Conservation (phyloP, 2,113 vertebrate species). For the Urocynchramus pylzowi region DNA sequence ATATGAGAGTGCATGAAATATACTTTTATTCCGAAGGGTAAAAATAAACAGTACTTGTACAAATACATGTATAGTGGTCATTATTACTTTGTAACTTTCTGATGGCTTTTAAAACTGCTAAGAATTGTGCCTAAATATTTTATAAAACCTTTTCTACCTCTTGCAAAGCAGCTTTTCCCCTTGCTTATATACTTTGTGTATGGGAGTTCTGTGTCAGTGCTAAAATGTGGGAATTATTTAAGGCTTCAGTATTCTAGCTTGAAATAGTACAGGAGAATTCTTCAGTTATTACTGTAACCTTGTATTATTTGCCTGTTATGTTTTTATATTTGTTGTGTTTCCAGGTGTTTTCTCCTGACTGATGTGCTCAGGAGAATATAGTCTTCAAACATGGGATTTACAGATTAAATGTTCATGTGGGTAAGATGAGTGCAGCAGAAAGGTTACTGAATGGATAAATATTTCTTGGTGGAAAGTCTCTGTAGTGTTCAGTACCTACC, state of each 20-base stretch:
- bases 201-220: neutral
- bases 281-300: neutral
- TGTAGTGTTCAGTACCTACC: neutral
- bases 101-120: slow-evolving; percentile 10
- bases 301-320: neutral
- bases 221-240: neutral
- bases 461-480: neutral
- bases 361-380: neutral
- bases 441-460: neutral
- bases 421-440: neutral
- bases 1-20: slow-evolving; percentile 4
- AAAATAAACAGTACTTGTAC: slow-evolving; percentile 46
- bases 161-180: neutral
- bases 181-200: neutral
- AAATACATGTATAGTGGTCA: slow-evolving; percentile 22
- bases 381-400: neutral
- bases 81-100: slow-evolving; percentile 45
- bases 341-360: neutral
- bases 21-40: slow-evolving; percentile 13
- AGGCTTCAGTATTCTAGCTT: neutral
- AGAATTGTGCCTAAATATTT: slow-evolving; percentile 51
- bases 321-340: neutral
- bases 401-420: neutral
- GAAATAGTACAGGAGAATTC: neutral
- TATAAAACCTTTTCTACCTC: slow-evolving; percentile 61